Evolutionary conservation across 1,140 invertebrate species (phyloP).

Genomic region (Dolichoris vasculosae): DNA sequence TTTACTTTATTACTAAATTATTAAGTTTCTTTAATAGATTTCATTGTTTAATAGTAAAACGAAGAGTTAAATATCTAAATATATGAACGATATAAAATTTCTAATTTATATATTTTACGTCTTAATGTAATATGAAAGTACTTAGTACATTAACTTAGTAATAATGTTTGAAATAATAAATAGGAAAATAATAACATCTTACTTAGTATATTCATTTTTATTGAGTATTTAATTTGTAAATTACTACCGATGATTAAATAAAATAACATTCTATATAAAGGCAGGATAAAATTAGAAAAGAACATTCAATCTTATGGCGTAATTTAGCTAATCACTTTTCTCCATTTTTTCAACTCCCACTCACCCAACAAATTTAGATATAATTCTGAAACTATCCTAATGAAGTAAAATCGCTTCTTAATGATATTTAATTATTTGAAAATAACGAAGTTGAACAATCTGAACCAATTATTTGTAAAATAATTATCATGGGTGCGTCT

Average conservation of each 20-base stretch:
- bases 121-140: not conserved
- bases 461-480: not conserved
- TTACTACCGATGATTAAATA: not conserved
- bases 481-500: not conserved
- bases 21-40: too few relatives aligned
- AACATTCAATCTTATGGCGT: conserved; percentile 21
- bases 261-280: not conserved
- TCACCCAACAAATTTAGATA: not conserved
- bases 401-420: not conserved
- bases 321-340: conserved; percentile 50
- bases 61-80: not conserved
- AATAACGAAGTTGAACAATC: not conserved
- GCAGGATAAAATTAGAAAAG: not conserved
- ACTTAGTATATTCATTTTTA: not conserved
- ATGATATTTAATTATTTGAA: conserved; percentile 9
- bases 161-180: not conserved
- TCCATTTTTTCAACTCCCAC: conserved; percentile 38
- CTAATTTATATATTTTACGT: not conserved
- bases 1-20: too few relatives aligned
- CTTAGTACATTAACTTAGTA: not conserved
- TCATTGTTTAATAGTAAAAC: too few relatives aligned
- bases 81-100: too few relatives aligned
- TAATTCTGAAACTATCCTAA: not conserved
- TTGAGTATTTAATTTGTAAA: not conserved
- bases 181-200: not conserved